phyloP scores from a whole-genome alignment of 2,113 vertebrate species.

The Pyrgilauda ruficollis region DNA sequence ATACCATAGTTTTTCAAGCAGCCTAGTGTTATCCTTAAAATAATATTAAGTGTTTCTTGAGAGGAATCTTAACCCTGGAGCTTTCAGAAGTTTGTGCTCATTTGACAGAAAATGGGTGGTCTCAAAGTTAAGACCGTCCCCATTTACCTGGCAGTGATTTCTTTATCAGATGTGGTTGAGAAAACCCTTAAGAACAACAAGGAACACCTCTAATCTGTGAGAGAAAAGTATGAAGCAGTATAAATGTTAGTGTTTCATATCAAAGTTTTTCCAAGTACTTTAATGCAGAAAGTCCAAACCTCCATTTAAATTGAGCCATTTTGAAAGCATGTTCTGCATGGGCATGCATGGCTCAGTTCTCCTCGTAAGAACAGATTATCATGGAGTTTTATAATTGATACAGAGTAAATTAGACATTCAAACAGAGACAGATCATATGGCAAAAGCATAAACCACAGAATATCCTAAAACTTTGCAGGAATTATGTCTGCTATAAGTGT shows the following conservation, averaged over 20 bases:
- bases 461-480: not conserved
- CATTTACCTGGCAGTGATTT: not conserved
- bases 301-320: not conserved
- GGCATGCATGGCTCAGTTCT: not conserved
- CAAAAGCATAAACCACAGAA: not conserved
- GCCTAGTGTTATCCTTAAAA: not conserved
- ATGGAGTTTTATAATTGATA: not conserved
- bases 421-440: not conserved
- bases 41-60: not conserved
- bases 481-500: not conserved
- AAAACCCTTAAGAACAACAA: conserved; percentile 3
- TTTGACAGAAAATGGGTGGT: not conserved
- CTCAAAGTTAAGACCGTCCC: not conserved
- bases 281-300: not conserved
- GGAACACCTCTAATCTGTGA: not conserved
- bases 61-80: not conserved
- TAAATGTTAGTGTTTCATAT: not conserved
- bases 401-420: not conserved
- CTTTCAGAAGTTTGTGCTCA: not conserved
- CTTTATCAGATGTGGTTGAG: not conserved
- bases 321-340: not conserved
- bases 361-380: not conserved
- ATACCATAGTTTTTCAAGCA: not conserved
- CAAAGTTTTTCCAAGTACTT: not conserved
- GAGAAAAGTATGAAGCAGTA: not conserved